These are phyloP conservation scores for Drosophila bocqueti DNA, from an alignment of 1,140 invertebrate species.

Conservation along the genomic window DNA sequence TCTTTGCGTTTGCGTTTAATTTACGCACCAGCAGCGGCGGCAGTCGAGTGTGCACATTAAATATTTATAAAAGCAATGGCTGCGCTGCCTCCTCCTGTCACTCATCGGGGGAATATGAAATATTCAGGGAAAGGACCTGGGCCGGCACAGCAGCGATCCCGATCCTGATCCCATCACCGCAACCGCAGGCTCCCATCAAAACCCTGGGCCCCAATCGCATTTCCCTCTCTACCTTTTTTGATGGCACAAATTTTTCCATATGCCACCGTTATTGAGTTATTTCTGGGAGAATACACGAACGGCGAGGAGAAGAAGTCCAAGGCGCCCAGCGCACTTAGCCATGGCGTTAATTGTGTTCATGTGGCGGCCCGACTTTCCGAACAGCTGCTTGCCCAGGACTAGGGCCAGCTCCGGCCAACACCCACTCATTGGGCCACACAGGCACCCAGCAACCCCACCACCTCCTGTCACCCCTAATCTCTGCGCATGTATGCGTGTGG, in stretches of 20 bases:
- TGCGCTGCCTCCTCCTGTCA: constrained; percentile 30
- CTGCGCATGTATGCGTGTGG: constrained; percentile 51
- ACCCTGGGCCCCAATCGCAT: constrained; percentile 11
- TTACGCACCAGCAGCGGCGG: constrained; percentile 40
- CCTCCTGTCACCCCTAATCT: constrained; percentile 17
- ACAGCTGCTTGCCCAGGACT: constrained; percentile 61
- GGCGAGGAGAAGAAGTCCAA: constrained; percentile 20
- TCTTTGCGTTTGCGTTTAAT: constrained; percentile 27
- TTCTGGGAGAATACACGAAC: constrained; percentile 19
- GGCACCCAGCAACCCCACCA: constrained; percentile 10
- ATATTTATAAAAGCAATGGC: constrained; percentile 64
- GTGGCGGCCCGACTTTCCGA: constrained; percentile 45
- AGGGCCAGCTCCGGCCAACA: constrained; percentile 32
- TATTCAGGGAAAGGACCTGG: constrained; percentile 36
- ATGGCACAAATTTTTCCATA: constrained; percentile 73
- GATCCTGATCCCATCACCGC: constrained; percentile 10
- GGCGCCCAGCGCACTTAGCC: constrained; percentile 50
- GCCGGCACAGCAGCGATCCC: constrained; percentile 27
- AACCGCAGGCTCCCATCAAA: constrained; percentile 65
- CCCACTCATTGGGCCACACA: constrained; percentile 8
- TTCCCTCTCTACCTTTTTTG: constrained; percentile 7
- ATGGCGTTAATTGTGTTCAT: constrained; percentile 72
- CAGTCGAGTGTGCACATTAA: constrained; percentile 55
- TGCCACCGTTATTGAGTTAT: constrained; percentile 78
- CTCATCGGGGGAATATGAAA: constrained; percentile 37